Evolutionary conservation across 2,888 invertebrate genomes (phyloP), one percentile per base, ranked within the genome.

Genomic region (Plebejus melissa): DNA sequence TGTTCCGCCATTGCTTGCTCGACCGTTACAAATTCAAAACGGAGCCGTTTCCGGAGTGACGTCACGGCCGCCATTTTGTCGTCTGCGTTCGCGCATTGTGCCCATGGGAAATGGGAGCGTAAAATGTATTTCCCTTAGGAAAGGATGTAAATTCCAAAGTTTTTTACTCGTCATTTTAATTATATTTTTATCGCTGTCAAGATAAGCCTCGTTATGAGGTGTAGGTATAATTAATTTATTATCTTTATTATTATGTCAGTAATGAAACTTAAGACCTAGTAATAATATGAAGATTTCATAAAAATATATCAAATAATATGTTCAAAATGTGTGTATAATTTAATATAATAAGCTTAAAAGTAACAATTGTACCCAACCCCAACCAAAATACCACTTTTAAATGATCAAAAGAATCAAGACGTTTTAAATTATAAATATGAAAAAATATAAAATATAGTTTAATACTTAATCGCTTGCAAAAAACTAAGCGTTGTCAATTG

Each of bases 11-110:
- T 90, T 91, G 91, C 90, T 88, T 91, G 90, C 90, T 92, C 91
- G 93, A 93, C 93, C 93, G 91, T 92, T 90, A 91, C 88, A 89
- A 93, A 93, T 92, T 93, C 91, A 91, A 92, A 91, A 92, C 92
- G 92, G 92, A 93, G 93, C 85, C 86, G 87, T 88, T 93, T 93
- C 93, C 93, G 93, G 91, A 86, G 88, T 91, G 91, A 91, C 91
- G 91, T 92, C 91, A 91, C 84, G 80, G 77, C 82, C 77, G 82
- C 82, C 82, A 82, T 83, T 82, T 83, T 82, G 82, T 90, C 88
- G 82, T 90, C 88, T 85, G 87, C 88, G 88, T 85, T 85, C 84
- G 88, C 85, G 87, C 80, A 84, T 83, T 87, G 87, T 87, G 83
- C 83, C 85, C 82, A 90, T 90, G 90, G 91, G 91, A 91, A 91